Evolutionary conservation across 2,113 vertebrate genomes (phyloP).

Genomic region (Microcebus tavaratra): DNA sequence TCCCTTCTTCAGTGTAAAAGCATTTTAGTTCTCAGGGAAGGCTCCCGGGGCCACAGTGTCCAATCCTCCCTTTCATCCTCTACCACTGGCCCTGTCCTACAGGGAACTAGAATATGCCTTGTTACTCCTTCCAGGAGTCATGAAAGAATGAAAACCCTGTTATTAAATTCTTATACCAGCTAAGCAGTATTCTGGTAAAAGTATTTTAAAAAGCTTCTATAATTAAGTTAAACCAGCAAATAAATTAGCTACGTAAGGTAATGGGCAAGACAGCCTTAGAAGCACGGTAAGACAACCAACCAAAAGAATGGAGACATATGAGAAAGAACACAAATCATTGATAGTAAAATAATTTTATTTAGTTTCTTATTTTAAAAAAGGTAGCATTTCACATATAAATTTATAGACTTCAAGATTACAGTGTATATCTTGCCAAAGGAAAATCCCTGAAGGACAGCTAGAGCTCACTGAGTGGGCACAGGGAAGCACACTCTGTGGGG

Average conservation of each 20-base stretch:
- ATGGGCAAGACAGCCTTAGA: neutral
- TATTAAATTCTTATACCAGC: neutral
- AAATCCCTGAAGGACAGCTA: neutral
- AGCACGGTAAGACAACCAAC: neutral
- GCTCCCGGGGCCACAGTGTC: neutral
- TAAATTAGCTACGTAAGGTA: neutral
- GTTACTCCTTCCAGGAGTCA: constrained; percentile 10
- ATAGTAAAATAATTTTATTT: constrained; percentile 89
- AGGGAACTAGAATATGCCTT: neutral
- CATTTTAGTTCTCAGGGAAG: neutral
- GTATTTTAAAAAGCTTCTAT: neutral
- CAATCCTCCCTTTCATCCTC: neutral
- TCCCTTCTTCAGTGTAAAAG: neutral
- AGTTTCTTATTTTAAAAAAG: constrained; percentile 81
- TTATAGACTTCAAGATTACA: constrained; percentile 77
- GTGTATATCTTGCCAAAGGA: constrained; percentile 65
- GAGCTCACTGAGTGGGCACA: constrained; percentile 49
- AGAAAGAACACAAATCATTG: constrained; percentile 38
- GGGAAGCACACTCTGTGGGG: neutral
- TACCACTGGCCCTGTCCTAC: neutral
- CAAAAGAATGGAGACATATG: neutral
- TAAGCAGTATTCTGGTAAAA: neutral
- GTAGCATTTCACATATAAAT: constrained; percentile 85
- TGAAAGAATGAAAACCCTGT: neutral
- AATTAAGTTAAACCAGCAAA: constrained; percentile 34